These are phyloP conservation scores for Xenopus laevis DNA, from an alignment of 2,113 vertebrate species.

Conservation along the genomic window DNA sequence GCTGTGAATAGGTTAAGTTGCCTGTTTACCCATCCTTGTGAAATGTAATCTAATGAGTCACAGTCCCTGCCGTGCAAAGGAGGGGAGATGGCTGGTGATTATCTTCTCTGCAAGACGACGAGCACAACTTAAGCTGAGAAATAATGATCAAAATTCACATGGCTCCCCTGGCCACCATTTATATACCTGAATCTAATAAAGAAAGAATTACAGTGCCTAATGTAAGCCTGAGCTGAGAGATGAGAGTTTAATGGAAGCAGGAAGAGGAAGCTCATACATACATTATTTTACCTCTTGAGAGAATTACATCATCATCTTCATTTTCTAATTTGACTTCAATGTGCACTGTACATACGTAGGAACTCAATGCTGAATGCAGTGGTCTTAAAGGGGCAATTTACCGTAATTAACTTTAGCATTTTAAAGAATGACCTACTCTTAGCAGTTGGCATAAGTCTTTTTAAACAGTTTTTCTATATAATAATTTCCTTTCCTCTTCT, in stretches of 20 bases:
- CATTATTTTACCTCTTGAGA: neutral
- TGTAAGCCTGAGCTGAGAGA: slow-evolving; percentile 37
- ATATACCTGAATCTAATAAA: slow-evolving; percentile 58
- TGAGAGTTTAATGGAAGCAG: slow-evolving; percentile 43
- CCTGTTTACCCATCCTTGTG: slow-evolving; percentile 64
- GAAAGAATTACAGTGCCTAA: slow-evolving; percentile 53
- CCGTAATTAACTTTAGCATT: too few species aligned
- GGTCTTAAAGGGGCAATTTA: too few species aligned
- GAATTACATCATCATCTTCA: slow-evolving; percentile 5
- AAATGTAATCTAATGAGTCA: slow-evolving; percentile 65
- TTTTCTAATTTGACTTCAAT: neutral
- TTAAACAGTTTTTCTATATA: too few species aligned
- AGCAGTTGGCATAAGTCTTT: too few species aligned
- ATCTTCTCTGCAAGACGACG: slow-evolving; percentile 58
- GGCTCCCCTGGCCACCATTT: slow-evolving; percentile 56
- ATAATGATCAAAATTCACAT: slow-evolving; percentile 62
- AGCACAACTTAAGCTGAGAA: slow-evolving; percentile 54
- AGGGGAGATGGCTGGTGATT: slow-evolving; percentile 56
- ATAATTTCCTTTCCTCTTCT: too few species aligned
- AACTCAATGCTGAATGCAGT: too few species aligned
- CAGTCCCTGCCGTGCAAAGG: slow-evolving; percentile 45
- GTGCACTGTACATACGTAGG: too few species aligned
- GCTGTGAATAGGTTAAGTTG: slow-evolving; percentile 49
- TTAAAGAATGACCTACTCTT: too few species aligned
- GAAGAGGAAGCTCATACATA: neutral